Percentiles rank a stretch among this genome's conserved stretches.
These are phyloP conservation scores for Gnathonemus longibarbis DNA, from an alignment of 2,113 vertebrate genomes.

Conservation along the genomic window DNA sequence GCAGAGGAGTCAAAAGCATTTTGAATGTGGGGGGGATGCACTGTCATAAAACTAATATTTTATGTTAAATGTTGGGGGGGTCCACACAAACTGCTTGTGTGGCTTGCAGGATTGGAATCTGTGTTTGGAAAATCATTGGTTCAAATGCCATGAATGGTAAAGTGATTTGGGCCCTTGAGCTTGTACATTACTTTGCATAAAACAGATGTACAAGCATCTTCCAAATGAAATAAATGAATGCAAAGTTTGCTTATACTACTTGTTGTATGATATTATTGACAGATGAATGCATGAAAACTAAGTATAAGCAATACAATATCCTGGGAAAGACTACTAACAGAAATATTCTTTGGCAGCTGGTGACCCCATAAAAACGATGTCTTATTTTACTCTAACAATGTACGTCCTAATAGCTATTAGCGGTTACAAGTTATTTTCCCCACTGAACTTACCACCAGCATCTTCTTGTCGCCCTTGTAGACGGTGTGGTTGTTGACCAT, in stretches of 20 bases:
- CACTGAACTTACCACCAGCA: constrained; percentile 65
- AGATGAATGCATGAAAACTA: neutral
- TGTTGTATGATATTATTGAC: neutral
- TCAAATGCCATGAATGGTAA: neutral
- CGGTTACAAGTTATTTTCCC: neutral
- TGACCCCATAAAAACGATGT: neutral
- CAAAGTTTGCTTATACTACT: neutral
- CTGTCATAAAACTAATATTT: too few species aligned
- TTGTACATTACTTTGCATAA: neutral
- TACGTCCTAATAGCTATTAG: neutral
- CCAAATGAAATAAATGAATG: neutral
- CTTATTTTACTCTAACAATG: neutral
- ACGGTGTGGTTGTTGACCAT: constrained; percentile 89
- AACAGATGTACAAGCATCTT: neutral
- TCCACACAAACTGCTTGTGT: neutral
- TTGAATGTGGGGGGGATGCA: too few species aligned
- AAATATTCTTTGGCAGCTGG: neutral
- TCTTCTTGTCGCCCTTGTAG: constrained; percentile 64
- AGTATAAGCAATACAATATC: neutral
- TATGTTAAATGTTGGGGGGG: too few species aligned
- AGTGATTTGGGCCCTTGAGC: neutral
- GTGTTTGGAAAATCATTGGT: neutral
- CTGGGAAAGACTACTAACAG: neutral
- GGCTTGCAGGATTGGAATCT: neutral
- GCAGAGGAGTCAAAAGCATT: too few species aligned